A percentile compares a stretch with the other conserved stretches of the same genome.
phyloP scores from a whole-genome alignment of 2,113 vertebrate species.

The Perca flavescens region DNA sequence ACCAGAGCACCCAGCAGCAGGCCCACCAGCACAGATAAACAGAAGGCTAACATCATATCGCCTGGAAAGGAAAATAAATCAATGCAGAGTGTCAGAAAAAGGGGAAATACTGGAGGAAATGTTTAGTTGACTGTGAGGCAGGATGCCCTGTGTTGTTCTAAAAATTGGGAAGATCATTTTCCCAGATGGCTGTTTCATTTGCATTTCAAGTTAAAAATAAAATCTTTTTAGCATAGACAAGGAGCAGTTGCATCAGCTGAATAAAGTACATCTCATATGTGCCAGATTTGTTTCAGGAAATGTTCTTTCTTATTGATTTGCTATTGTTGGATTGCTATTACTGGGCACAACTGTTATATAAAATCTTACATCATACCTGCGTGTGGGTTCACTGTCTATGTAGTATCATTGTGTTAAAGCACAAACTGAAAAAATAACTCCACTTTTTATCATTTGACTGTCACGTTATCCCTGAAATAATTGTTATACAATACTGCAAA shows the following conservation, averaged over 20 bases:
- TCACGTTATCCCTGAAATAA: neutral
- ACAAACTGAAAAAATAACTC: constrained; percentile 6
- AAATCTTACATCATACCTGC: constrained; percentile 66
- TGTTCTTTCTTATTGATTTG: constrained; percentile 64
- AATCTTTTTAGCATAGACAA: constrained; percentile 4
- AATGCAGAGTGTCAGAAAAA: constrained; percentile 24
- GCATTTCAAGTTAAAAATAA: constrained; percentile 11
- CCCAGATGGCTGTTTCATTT: constrained; percentile 36
- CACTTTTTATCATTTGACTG: neutral
- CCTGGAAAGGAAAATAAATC: constrained; percentile 79
- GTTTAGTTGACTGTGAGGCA: neutral
- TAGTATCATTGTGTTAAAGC: constrained; percentile 8
- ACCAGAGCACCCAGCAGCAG: constrained; percentile 91
- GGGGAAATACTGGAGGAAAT: constrained; percentile 23
- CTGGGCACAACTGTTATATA: constrained; percentile 64
- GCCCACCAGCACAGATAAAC: constrained; percentile 91
- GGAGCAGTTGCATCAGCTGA: neutral
- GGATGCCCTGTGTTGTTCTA: constrained; percentile 23
- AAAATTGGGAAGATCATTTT: constrained; percentile 26
- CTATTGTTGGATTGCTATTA: constrained; percentile 45
- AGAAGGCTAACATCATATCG: constrained; percentile 92
- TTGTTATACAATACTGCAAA: neutral
- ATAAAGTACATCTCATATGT: constrained; percentile 1
- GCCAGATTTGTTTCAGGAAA: constrained; percentile 32
- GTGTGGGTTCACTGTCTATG: constrained; percentile 59